Percentiles rank a stretch among this genome's conserved stretches.
Conservation (phyloP, 2,888 invertebrate genomes). For the Gisinianus flammeolus region DNA sequence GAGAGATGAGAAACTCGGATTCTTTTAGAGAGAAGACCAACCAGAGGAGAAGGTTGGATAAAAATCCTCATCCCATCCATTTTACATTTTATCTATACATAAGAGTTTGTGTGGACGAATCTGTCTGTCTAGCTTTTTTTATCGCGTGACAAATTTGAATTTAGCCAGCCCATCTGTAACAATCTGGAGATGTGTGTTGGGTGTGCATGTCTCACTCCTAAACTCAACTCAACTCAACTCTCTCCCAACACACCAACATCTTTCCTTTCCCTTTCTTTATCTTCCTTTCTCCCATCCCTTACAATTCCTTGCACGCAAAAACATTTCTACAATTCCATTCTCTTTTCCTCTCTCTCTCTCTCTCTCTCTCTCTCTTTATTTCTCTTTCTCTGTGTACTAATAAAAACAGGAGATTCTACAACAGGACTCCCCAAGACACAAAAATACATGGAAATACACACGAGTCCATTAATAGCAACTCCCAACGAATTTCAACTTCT, state of each 20-base stretch:
- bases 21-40: neutral
- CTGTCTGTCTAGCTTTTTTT: conserved; percentile 38
- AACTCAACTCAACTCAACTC: neutral
- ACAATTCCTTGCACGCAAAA: conserved; percentile 11
- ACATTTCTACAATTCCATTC: conserved; percentile 6
- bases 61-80: conserved; percentile 11
- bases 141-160: conserved; percentile 46
- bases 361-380: neutral
- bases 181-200: neutral
- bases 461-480: too few relatives aligned
- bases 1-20: neutral
- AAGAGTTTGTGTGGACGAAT: conserved; percentile 33
- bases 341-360: neutral
- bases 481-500: too few relatives aligned
- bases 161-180: conserved; percentile 33
- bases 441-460: too few relatives aligned
- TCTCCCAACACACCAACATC: neutral
- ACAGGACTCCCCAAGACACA: too few relatives aligned
- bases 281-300: neutral
- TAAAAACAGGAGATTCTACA: neutral
- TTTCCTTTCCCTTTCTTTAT: neutral
- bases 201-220: neutral
- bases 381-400: neutral
- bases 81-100: conserved; percentile 25
- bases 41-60: neutral